Conservation (phyloP, 2,797 vertebrate genomes). For the Vipera ursinii region DNA sequence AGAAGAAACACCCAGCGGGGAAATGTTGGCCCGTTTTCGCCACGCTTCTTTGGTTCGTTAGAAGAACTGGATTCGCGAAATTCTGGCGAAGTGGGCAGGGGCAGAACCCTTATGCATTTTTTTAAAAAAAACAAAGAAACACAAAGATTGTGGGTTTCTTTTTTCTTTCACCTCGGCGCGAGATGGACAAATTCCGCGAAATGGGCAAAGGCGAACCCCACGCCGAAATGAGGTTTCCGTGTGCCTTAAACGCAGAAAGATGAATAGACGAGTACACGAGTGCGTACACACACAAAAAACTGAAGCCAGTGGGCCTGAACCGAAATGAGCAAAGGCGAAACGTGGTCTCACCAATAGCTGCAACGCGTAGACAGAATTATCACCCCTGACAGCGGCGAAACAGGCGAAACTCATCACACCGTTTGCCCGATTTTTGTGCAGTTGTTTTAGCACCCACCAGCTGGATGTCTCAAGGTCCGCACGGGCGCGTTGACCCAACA, state of each 20-base stretch:
- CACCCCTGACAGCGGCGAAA: neutral
- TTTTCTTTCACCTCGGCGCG: neutral
- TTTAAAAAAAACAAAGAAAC: neutral
- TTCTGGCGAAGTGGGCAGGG: neutral
- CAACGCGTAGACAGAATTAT: no score
- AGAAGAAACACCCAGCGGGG: constrained; percentile 20
- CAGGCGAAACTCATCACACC: neutral
- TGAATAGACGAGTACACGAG: neutral
- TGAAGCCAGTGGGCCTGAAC: neutral
- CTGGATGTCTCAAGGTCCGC: neutral
- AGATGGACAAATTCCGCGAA: neutral
- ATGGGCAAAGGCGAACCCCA: neutral
- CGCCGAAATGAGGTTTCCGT: neutral
- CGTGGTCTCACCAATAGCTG: neutral
- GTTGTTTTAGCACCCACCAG: neutral
- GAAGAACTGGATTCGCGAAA: constrained; percentile 31
- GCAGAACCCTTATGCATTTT: neutral
- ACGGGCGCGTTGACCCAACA: neutral
- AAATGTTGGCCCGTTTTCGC: constrained; percentile 33
- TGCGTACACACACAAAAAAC: neutral
- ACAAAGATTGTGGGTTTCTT: neutral
- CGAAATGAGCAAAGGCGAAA: neutral
- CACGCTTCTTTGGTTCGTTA: constrained; percentile 4
- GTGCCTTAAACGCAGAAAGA: neutral
- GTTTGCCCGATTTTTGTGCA: neutral